Evolutionary conservation across 1,140 invertebrate genomes (phyloP).

Genomic region (Drosophila simulans): DNA sequence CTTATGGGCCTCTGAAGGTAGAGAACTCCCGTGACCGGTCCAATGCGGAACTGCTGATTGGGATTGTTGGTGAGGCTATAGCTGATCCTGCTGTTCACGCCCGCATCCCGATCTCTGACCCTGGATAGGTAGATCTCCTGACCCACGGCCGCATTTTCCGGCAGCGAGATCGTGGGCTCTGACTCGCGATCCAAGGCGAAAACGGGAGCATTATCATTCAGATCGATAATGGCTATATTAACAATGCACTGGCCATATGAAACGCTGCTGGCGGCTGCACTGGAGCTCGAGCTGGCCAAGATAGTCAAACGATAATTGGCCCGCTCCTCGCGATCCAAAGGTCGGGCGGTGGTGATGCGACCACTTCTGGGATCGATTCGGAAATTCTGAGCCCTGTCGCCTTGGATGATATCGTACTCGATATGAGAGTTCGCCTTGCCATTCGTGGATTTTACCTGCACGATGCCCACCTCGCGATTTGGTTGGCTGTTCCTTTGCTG

Average conservation of each 20-base stretch:
- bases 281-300: slow-evolving; percentile 86
- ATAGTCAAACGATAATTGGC: slow-evolving; percentile 91
- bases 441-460: slow-evolving; percentile 87
- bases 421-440: slow-evolving; percentile 30
- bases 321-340: slow-evolving; percentile 93
- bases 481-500: slow-evolving; percentile 75
- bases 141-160: slow-evolving; percentile 96
- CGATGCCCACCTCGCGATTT: slow-evolving; percentile 90
- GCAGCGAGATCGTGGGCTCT: slow-evolving; percentile 87
- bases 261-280: slow-evolving; percentile 7
- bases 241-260: slow-evolving; percentile 89
- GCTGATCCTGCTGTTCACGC: slow-evolving; percentile 92
- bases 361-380: slow-evolving; percentile 92
- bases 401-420: slow-evolving; percentile 92
- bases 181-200: slow-evolving; percentile 91
- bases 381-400: slow-evolving; percentile 92
- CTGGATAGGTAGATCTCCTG: slow-evolving; percentile 95
- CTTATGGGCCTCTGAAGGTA: slow-evolving; percentile 92
- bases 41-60: slow-evolving; percentile 92
- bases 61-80: slow-evolving; percentile 93
- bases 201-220: slow-evolving; percentile 95
- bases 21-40: slow-evolving; percentile 93
- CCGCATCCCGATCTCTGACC: slow-evolving; percentile 93
- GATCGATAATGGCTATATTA: slow-evolving; percentile 93
- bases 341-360: slow-evolving; percentile 90